phyloP scores from a whole-genome alignment of 2,113 vertebrate species.

The Phodopus roborovskii region DNA sequence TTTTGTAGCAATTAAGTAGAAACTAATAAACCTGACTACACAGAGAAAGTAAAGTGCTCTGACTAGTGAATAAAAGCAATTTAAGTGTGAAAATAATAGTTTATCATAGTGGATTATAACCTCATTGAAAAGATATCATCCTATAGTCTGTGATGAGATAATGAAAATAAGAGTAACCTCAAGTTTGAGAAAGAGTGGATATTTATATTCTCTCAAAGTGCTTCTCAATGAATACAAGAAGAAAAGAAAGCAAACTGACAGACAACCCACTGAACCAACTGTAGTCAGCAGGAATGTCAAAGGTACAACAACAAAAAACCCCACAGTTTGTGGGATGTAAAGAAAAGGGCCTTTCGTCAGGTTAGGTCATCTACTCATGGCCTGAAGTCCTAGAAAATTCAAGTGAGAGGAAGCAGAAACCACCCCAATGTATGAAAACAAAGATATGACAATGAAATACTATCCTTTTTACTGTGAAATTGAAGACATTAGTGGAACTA shows the following conservation, averaged over 20 bases:
- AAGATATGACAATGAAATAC: not conserved
- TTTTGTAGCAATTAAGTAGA: not conserved
- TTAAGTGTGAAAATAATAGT: slow-evolving; percentile 13
- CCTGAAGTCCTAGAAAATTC: not conserved
- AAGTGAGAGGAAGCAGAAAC: slow-evolving; percentile 21
- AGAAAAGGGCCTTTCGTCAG: not conserved
- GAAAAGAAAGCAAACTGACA: not conserved
- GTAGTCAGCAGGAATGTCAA: not conserved
- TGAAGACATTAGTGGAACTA: not conserved
- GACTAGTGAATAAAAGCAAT: not conserved
- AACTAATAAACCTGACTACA: not conserved
- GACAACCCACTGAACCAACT: not conserved
- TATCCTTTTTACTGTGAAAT: not conserved
- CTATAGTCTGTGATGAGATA: not conserved
- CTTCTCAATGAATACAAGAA: not conserved
- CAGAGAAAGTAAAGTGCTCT: not conserved
- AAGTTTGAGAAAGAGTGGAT: not conserved
- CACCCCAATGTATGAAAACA: not conserved
- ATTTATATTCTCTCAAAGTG: slow-evolving; percentile 51
- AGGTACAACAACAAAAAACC: not conserved
- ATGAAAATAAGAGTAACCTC: slow-evolving; percentile 39
- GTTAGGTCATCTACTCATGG: not conserved
- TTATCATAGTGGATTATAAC: not conserved
- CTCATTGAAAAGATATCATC: not conserved
- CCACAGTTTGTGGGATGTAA: too few relatives aligned